Conservation (phyloP, 2,888 invertebrate species). For the Nematopogon swammerdamellus region DNA sequence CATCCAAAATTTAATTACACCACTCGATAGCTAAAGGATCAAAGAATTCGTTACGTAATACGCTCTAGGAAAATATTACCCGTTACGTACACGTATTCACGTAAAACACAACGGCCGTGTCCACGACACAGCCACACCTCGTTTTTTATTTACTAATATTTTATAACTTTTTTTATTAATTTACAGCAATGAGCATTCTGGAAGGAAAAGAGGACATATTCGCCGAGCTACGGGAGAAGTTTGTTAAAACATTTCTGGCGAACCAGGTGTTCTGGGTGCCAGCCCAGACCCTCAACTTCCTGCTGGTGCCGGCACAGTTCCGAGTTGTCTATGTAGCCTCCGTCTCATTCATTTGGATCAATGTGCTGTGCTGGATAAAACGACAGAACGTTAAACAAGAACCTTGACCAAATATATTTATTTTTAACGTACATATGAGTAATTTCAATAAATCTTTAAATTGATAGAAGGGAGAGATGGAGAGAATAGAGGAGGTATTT, state of each 20-base stretch:
- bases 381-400: constrained; percentile 34
- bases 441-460: too few relatives aligned
- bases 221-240: constrained; percentile 69
- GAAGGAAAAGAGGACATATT: constrained; percentile 69
- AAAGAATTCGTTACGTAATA: too few relatives aligned
- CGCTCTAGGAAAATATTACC: too few relatives aligned
- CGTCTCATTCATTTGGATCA: constrained; percentile 80
- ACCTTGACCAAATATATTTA: too few relatives aligned
- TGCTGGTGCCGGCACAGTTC: constrained; percentile 65
- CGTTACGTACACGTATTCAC: too few relatives aligned
- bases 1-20: too few relatives aligned
- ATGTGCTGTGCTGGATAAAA: constrained; percentile 80
- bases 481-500: too few relatives aligned
- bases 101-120: too few relatives aligned
- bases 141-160: not conserved
- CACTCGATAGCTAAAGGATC: too few relatives aligned
- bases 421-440: too few relatives aligned
- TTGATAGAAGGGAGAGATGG: too few relatives aligned
- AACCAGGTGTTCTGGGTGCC: constrained; percentile 86
- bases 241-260: constrained; percentile 65
- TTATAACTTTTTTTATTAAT: not conserved
- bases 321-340: constrained; percentile 77
- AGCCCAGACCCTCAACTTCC: constrained; percentile 75
- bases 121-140: too few relatives aligned
- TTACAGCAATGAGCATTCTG: constrained; percentile 70